These are phyloP conservation scores for Marmota flaviventris DNA, from an alignment of 2,113 vertebrate genomes.

Conservation along the genomic window DNA sequence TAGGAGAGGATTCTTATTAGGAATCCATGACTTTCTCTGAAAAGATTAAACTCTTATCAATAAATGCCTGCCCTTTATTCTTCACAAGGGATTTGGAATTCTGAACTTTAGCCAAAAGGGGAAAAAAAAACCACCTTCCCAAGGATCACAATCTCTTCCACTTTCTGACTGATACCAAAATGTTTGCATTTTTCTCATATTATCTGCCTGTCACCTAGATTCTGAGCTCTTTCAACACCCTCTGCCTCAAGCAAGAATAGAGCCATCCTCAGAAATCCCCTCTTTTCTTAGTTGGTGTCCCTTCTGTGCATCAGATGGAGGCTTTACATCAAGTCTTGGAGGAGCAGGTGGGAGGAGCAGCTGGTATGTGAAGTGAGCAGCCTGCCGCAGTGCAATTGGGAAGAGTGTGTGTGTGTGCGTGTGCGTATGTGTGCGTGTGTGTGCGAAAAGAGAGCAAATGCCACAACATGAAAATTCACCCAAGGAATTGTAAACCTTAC, in stretches of 20 bases:
- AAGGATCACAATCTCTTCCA: not conserved
- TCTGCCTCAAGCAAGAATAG: slow-evolving; percentile 77
- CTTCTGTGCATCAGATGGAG: slow-evolving; percentile 86
- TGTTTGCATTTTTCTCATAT: slow-evolving; percentile 60
- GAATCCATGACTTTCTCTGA: not conserved
- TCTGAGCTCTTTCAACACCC: slow-evolving; percentile 61
- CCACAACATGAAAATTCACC: slow-evolving; percentile 81
- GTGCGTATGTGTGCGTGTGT: not conserved
- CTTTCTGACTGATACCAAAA: slow-evolving; percentile 24
- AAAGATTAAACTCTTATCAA: not conserved
- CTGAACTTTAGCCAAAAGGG: slow-evolving; percentile 15
- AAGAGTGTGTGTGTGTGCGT: slow-evolving; percentile 32
- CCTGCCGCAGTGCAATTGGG: slow-evolving; percentile 83
- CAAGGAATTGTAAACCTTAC: slow-evolving; percentile 85
- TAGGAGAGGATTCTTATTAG: slow-evolving; percentile 25
- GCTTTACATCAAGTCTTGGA: slow-evolving; percentile 84
- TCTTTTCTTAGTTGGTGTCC: slow-evolving; percentile 73
- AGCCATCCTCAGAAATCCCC: slow-evolving; percentile 81
- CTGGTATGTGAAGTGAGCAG: slow-evolving; percentile 90
- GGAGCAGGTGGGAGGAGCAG: slow-evolving; percentile 88
- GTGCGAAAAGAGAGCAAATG: slow-evolving; percentile 63
- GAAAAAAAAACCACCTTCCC: not conserved
- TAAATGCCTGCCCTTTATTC: slow-evolving; percentile 40
- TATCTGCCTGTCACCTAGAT: slow-evolving; percentile 79
- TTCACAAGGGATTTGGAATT: not conserved